phyloP scores from a whole-genome alignment of 1,140 invertebrate genomes.

The Phocides pigmalion region DNA sequence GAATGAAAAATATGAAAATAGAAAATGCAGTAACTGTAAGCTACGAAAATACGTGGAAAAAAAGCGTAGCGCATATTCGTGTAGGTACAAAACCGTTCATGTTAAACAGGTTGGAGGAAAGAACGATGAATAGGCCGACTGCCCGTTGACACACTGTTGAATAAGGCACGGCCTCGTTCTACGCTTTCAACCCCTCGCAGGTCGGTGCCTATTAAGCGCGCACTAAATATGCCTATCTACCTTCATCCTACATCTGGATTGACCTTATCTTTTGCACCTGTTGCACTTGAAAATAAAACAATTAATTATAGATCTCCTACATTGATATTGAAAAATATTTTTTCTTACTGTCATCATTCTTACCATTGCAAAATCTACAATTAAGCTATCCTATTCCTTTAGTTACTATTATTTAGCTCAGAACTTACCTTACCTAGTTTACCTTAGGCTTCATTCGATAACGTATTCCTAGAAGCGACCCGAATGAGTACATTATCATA shows the following conservation, averaged over 20 bases:
- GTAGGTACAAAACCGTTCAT: constrained; percentile 39
- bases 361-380: neutral
- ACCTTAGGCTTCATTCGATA: neutral
- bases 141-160: constrained; percentile 69
- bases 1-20: neutral
- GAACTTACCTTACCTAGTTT: constrained; percentile 14
- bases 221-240: constrained; percentile 43
- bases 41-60: constrained; percentile 2
- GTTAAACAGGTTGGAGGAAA: constrained; percentile 49
- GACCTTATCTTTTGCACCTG: constrained; percentile 32
- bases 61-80: constrained; percentile 21
- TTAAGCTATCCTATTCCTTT: neutral
- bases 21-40: neutral
- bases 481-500: neutral
- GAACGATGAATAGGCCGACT: constrained; percentile 63
- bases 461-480: neutral
- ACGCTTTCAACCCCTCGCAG: constrained; percentile 51
- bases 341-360: neutral
- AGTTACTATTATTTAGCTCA: neutral
- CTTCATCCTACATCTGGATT: constrained; percentile 38
- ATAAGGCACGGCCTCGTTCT: constrained; percentile 69
- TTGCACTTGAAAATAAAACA: constrained; percentile 21
- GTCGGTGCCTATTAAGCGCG: constrained; percentile 43
- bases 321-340: neutral
- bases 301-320: neutral